Conservation (phyloP, 2,888 invertebrate genomes). For the Itoplectis maculator region DNA sequence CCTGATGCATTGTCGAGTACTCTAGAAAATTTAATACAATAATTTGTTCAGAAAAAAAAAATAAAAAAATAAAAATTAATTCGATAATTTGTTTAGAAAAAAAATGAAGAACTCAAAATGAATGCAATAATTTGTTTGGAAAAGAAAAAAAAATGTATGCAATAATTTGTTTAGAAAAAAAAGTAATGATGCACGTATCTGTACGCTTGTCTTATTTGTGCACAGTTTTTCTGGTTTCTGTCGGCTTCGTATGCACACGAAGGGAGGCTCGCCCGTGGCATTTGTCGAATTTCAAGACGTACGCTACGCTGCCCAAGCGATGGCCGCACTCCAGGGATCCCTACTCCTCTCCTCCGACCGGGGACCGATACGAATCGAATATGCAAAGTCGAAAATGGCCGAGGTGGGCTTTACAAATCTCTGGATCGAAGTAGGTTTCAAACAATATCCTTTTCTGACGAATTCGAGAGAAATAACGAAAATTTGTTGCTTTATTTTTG, state of each 20-base stretch:
- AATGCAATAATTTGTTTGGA: constrained; percentile 8
- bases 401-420: constrained; percentile 87
- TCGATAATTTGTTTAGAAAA: background rate
- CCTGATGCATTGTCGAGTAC: background rate
- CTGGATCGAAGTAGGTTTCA: constrained; percentile 86
- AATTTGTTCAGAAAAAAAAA: constrained; percentile 2
- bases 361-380: constrained; percentile 99
- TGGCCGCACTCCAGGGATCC: constrained; percentile 97
- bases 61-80: background rate
- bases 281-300: constrained; percentile 99
- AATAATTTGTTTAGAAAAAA: constrained; percentile 13
- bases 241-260: constrained; percentile 97
- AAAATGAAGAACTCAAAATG: background rate
- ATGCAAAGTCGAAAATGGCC: constrained; percentile 99
- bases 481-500: no score
- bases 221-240: constrained; percentile 99
- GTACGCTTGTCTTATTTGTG: constrained; percentile 85
- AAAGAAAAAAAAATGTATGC: background rate
- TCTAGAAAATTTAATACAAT: constrained; percentile 4
- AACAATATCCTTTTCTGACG: constrained; percentile 55
- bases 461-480: constrained; percentile 25
- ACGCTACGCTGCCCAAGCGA: constrained; percentile 95
- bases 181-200: constrained; percentile 69
- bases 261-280: constrained; percentile 96
- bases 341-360: constrained; percentile 98